Conservation (phyloP, 2,888 invertebrate genomes). For the Eueremaeus valkanovi region DNA sequence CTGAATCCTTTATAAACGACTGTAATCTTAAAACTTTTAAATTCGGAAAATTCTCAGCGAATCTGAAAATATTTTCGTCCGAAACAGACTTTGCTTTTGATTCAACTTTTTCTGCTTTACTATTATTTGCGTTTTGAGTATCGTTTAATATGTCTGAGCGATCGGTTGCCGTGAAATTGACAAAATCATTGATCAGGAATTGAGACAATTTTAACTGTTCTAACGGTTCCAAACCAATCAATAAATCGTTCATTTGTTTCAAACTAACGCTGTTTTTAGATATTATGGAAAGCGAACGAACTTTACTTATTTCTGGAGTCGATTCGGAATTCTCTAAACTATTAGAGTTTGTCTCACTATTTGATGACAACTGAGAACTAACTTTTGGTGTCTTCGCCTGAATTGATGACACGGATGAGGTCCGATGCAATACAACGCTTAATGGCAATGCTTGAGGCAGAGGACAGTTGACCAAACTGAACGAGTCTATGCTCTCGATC, state of each 20-base stretch:
- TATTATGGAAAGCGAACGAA: conserved; percentile 13
- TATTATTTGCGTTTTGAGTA: conserved; percentile 1
- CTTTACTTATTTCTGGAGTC: conserved; percentile 31
- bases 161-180: not conserved
- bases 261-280: not conserved
- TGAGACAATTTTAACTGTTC: conserved; percentile 35
- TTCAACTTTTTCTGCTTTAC: too few species aligned
- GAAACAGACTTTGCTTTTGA: not conserved
- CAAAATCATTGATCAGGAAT: conserved; percentile 38
- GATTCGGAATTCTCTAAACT: not conserved
- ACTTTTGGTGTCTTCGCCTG: not conserved
- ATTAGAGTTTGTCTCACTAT: not conserved
- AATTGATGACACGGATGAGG: conserved; percentile 29
- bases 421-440: conserved; percentile 42
- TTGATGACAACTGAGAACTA: not conserved
- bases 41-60: conserved; percentile 39
- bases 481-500: conserved; percentile 42
- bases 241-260: conserved; percentile 32
- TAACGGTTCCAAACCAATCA: conserved; percentile 35
- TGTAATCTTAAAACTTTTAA: conserved; percentile 35
- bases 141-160: conserved; percentile 26
- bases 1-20: conserved; percentile 34
- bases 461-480: conserved; percentile 39
- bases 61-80: conserved; percentile 38
- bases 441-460: conserved; percentile 41